Evolutionary conservation across 2,113 vertebrate species (phyloP).

Genomic region (Mesitornis unicolor): DNA sequence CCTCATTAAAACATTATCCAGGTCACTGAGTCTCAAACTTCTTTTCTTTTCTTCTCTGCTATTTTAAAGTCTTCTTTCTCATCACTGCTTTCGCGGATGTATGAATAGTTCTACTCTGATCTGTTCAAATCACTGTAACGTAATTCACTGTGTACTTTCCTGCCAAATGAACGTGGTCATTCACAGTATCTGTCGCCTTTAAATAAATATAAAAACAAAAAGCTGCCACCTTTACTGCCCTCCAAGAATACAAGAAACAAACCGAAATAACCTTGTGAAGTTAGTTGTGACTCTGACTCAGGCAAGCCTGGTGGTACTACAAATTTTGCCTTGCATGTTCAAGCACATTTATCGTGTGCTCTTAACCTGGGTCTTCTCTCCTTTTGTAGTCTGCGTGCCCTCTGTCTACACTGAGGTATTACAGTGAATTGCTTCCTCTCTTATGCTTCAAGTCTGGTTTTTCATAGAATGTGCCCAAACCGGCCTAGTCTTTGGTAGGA

Average conservation of each 20-base stretch:
- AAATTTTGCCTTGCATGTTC: neutral
- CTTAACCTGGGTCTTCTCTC: neutral
- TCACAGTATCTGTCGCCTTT: neutral
- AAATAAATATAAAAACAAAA: neutral
- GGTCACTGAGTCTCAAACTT: neutral
- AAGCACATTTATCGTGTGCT: neutral
- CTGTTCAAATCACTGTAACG: neutral
- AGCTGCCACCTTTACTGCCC: accelerated
- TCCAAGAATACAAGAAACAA: neutral
- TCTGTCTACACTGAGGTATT: accelerated
- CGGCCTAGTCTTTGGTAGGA: neutral
- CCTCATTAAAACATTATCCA: neutral
- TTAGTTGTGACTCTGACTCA: neutral
- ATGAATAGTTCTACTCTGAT: neutral
- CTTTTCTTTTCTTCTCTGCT: neutral
- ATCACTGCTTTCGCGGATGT: neutral
- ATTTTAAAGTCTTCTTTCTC: neutral
- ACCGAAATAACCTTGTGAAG: neutral
- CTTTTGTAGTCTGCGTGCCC: neutral
- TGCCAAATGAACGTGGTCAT: neutral
- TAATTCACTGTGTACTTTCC: accelerated
- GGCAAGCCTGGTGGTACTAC: neutral
- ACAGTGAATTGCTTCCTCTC: neutral
- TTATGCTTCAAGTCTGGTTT: neutral
- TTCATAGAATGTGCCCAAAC: neutral